phyloP scores from a whole-genome alignment of 2,113 vertebrate genomes.

The Tricholaema leucomelas region DNA sequence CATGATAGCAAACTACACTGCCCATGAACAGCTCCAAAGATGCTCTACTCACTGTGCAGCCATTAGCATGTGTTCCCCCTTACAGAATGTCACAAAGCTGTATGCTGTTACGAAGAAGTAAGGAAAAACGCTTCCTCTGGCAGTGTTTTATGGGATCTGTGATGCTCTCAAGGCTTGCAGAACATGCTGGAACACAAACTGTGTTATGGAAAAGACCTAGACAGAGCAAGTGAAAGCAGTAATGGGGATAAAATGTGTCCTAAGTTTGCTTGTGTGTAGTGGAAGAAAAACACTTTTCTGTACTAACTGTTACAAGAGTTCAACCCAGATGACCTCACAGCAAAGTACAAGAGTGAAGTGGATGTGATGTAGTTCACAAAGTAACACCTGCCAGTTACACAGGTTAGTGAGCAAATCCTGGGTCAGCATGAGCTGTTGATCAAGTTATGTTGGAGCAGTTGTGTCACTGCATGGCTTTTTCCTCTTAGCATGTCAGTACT shows the following conservation, averaged over 20 bases:
- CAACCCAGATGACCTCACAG: background rate
- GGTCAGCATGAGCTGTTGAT: background rate
- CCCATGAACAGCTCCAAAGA: background rate
- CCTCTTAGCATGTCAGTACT: background rate
- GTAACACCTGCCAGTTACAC: background rate
- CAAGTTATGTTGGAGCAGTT: fast-evolving
- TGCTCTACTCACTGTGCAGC: background rate
- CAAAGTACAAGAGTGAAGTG: background rate
- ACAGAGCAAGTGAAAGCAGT: background rate
- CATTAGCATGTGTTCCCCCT: background rate
- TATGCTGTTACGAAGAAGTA: background rate
- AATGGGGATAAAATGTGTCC: background rate
- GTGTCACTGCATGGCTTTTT: background rate
- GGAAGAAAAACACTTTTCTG: background rate
- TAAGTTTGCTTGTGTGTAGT: background rate
- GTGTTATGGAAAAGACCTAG: background rate
- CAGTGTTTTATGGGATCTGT: background rate
- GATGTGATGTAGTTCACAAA: background rate
- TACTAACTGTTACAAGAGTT: background rate
- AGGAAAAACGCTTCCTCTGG: background rate
- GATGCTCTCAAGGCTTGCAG: background rate
- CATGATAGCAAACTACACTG: background rate
- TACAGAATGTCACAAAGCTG: background rate
- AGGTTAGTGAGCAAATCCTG: background rate
- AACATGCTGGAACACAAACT: background rate